Evolutionary conservation across 2,888 invertebrate genomes (phyloP), one percentile per base, ranked within the genome.

Genomic region (Ectemnius lituratus): DNA sequence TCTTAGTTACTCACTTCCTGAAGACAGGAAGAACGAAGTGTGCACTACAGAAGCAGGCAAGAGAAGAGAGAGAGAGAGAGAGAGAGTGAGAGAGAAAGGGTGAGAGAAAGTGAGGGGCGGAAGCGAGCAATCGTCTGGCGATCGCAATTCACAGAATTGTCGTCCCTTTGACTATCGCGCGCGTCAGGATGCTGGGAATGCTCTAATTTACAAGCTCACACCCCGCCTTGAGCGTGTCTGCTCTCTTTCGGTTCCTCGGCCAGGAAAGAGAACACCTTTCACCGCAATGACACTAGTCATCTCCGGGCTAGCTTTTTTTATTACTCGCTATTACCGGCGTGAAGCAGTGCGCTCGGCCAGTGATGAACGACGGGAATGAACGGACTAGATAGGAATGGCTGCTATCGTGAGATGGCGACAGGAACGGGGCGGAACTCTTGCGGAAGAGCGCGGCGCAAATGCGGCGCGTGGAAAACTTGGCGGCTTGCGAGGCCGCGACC

Each of bases 401-500:
- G 18, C 47, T 45, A 67, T 57, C 62, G 13, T 4, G n/a, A 16
- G n/a, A 11, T 16, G 5, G n/a, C 47, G 47, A 14, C 47, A 47
- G 47, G 47, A 47, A 47, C 13, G 47, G 23, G 23, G 23, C 23
- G 23, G 23, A 23, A 23, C 37, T 37, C 37, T 8, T 37, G 37
- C 37, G 16, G 52, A 52, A 16, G 52, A 52, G 14, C 4, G n/a
- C 66, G 66, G 70, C 46, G 59, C 68, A 68, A 67, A 72, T 64
- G 67, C 37, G 59, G 65, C 74, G 78, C 75, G 70, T 73, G 81
- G 78, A 76, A 75, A 86, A 86, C 81, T 84, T 81, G 75, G 76
- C 67, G 78, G 67, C 67, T 72, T 75, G 68, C 64, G 84, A 84
- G 86, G 86, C 86, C 87, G 82, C 84, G 86, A 85, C 86, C 88